A percentile compares a stretch with the other conserved stretches of the same genome.
These are phyloP conservation scores for Typhlomys cinereus DNA, from an alignment of 2,113 vertebrate species.

Conservation along the genomic window DNA sequence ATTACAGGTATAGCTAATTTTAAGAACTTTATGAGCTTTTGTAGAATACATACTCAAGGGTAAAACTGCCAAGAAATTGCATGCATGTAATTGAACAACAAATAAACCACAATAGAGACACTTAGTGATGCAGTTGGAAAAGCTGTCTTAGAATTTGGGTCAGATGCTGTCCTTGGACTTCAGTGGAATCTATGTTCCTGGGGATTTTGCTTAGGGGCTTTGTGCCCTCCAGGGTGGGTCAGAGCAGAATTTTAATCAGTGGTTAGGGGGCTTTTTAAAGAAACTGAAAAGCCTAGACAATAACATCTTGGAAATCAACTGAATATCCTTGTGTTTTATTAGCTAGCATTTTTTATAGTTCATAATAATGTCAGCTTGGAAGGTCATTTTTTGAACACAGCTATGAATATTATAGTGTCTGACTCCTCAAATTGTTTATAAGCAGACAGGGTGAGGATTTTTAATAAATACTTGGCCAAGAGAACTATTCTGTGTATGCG, in stretches of 20 bases:
- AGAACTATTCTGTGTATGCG: slow-evolving; percentile 66
- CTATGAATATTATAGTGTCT: slow-evolving; percentile 76
- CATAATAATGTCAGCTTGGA: slow-evolving; percentile 78
- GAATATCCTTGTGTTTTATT: slow-evolving; percentile 79
- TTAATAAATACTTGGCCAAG: slow-evolving; percentile 78
- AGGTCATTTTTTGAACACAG: slow-evolving; percentile 74
- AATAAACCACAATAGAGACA: slow-evolving; percentile 15
- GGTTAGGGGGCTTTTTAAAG: slow-evolving; percentile 39
- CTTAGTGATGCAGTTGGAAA: background rate
- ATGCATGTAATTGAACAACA: slow-evolving; percentile 56
- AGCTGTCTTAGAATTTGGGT: background rate
- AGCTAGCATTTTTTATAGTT: slow-evolving; percentile 73
- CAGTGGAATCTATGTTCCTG: background rate
- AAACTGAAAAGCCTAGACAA: slow-evolving; percentile 56
- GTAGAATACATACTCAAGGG: slow-evolving; percentile 47
- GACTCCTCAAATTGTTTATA: slow-evolving; percentile 74
- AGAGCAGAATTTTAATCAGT: slow-evolving; percentile 47
- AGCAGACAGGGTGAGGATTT: slow-evolving; percentile 67
- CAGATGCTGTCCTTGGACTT: slow-evolving; percentile 22
- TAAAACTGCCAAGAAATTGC: slow-evolving; percentile 23
- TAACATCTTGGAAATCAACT: slow-evolving; percentile 76
- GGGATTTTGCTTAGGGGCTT: slow-evolving; percentile 28
- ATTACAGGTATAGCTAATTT: slow-evolving; percentile 73
- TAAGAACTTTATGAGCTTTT: slow-evolving; percentile 66
- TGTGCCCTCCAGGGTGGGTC: background rate